A percentile compares a stretch with the other conserved stretches of the same genome.
These are phyloP conservation scores for Apamea anceps DNA, from an alignment of 2,888 invertebrate species.

Conservation along the genomic window DNA sequence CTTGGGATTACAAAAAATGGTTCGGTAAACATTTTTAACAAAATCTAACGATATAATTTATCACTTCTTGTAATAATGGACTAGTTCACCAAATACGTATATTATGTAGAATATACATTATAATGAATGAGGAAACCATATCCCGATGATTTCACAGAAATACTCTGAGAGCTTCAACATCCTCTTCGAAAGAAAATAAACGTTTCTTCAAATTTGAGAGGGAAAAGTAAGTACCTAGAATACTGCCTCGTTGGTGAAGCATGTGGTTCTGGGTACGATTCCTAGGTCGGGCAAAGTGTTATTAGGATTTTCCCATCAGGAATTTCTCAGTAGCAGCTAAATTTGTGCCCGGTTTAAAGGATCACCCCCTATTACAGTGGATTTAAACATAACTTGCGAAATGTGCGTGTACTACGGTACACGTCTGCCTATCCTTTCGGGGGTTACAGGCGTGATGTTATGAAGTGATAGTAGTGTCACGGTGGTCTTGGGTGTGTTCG, in stretches of 20 bases:
- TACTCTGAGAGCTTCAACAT: conserved; percentile 18
- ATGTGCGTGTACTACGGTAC: background rate
- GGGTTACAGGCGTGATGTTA: background rate
- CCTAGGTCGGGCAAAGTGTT: background rate
- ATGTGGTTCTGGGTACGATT: background rate
- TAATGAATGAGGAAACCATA: conserved; percentile 22
- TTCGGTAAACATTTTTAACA: background rate
- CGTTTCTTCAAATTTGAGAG: background rate
- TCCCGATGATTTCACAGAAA: conserved; percentile 30
- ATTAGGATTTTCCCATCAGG: background rate
- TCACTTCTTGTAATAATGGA: conserved; percentile 28
- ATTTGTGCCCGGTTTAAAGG: background rate
- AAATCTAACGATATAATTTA: conserved; percentile 10
- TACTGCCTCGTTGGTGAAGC: background rate
- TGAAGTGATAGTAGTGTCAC: background rate
- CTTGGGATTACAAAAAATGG: conserved; percentile 4
- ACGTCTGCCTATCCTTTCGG: background rate
- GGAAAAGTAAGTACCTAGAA: background rate
- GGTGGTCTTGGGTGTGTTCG: conserved; percentile 17
- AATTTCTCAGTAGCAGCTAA: background rate
- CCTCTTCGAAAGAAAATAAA: conserved; percentile 28
- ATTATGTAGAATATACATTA: background rate
- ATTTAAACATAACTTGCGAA: background rate
- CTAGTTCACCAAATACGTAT: conserved; percentile 6
- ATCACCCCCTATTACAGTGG: background rate